These are phyloP conservation scores for Drosophila limbata DNA, from an alignment of 2,888 invertebrate genomes.

Conservation along the genomic window DNA sequence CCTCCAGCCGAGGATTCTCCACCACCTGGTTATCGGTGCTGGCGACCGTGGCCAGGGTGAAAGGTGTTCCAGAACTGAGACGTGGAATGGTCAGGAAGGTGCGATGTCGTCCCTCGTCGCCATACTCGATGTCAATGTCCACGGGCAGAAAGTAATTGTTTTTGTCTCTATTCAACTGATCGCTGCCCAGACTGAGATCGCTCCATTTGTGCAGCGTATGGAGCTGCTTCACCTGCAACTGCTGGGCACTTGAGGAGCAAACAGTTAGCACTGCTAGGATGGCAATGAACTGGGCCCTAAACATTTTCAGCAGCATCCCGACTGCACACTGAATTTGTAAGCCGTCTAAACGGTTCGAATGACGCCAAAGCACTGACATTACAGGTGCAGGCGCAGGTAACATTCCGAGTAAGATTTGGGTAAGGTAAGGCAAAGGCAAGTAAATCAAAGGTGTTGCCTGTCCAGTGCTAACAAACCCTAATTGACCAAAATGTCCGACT, in stretches of 20 bases:
- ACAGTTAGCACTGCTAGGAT: conserved; percentile 24
- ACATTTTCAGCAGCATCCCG: conserved; percentile 33
- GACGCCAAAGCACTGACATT: conserved; percentile 49
- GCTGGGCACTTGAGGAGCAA: conserved; percentile 33
- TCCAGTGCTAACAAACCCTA: conserved; percentile 65
- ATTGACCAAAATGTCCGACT: conserved; percentile 62
- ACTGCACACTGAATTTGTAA: conserved; percentile 10
- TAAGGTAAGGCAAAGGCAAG: conserved; percentile 29
- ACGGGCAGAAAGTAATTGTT: conserved; percentile 87
- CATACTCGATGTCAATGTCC: conserved; percentile 83
- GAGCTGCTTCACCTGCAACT: conserved; percentile 82
- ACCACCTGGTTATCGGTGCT: conserved; percentile 68
- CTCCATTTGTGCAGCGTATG: conserved; percentile 88
- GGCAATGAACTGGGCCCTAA: conserved; percentile 16
- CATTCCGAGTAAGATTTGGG: conserved; percentile 17
- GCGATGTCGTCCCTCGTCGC: conserved; percentile 85
- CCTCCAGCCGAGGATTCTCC: conserved; percentile 85
- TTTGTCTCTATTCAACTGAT: conserved; percentile 85
- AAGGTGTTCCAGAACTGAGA: conserved; percentile 90
- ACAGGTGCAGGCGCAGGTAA: conserved; percentile 53
- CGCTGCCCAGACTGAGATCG: conserved; percentile 87
- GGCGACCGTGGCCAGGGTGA: conserved; percentile 89
- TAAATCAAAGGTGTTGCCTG: conserved; percentile 42
- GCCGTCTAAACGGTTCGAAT: conserved; percentile 65
- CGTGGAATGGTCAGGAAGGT: conserved; percentile 91